phyloP scores from a whole-genome alignment of 2,797 vertebrate genomes.

The Petrocephalus schoutedeni region DNA sequence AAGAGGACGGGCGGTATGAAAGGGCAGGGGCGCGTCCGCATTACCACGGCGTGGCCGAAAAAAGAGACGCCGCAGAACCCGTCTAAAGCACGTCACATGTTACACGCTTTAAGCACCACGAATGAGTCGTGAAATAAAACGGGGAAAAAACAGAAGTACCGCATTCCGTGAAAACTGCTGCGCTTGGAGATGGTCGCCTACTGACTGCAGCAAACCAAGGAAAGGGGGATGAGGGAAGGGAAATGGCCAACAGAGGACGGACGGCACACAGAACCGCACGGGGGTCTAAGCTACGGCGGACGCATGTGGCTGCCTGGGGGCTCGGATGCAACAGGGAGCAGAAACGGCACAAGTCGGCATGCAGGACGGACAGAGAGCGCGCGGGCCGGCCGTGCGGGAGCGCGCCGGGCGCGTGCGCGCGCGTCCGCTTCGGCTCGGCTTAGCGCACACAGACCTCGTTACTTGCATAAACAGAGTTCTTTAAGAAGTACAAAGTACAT shows the following conservation, averaged over 20 bases:
- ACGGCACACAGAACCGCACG: background rate
- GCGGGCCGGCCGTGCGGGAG: slow-evolving; percentile 25
- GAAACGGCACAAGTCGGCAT: slow-evolving; percentile 44
- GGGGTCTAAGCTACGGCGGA: slow-evolving; percentile 23
- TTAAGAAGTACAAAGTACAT: slow-evolving; percentile 23
- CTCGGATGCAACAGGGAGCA: slow-evolving; percentile 29
- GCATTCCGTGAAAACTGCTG: slow-evolving; percentile 37
- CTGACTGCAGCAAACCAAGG: slow-evolving; percentile 40
- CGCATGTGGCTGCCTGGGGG: slow-evolving; percentile 19
- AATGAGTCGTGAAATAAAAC: slow-evolving; percentile 45
- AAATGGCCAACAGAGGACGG: slow-evolving; percentile 32
- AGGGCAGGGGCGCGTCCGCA: slow-evolving; percentile 10
- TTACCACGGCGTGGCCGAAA: slow-evolving; percentile 51
- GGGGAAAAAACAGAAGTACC: slow-evolving; percentile 31
- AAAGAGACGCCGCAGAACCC: slow-evolving; percentile 60
- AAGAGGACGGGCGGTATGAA: background rate
- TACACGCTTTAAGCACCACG: slow-evolving; percentile 52
- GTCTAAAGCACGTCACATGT: slow-evolving; percentile 49
- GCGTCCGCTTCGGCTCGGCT: background rate
- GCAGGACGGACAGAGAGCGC: slow-evolving; percentile 41
- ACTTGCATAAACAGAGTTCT: slow-evolving; percentile 41
- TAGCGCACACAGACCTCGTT: slow-evolving; percentile 28
- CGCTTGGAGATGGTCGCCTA: slow-evolving; percentile 35
- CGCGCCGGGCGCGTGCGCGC: background rate
- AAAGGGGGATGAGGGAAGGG: slow-evolving; percentile 34